These are phyloP conservation scores for Beroe ovata DNA, from an alignment of 37 sponge, comb jelly and placozoan genomes.

Conservation along the genomic window DNA sequence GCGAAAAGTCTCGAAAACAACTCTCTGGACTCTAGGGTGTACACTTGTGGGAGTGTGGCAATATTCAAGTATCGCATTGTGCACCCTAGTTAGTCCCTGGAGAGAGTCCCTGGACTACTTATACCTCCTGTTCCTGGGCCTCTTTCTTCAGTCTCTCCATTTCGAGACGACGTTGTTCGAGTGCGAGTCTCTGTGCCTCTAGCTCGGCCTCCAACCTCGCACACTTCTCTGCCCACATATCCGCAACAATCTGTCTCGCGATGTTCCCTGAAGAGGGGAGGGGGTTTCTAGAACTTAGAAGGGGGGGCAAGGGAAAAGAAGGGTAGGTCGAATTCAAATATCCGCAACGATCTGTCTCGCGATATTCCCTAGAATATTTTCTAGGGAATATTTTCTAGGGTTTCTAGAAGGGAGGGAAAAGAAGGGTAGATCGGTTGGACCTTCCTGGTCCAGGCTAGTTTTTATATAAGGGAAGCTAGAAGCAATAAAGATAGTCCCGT, in stretches of 20 bases:
- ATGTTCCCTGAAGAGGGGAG: not conserved
- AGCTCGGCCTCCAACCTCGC: slow-evolving; percentile 74
- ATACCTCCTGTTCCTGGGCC: slow-evolving; percentile 56
- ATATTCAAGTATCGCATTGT: too few relatives aligned
- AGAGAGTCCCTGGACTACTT: too few relatives aligned
- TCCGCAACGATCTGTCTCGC: slow-evolving; percentile 55
- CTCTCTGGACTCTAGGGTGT: too few relatives aligned
- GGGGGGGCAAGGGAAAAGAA: too few relatives aligned
- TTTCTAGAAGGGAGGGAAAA: too few relatives aligned
- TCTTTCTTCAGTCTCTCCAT: slow-evolving; percentile 53
- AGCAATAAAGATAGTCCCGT: not conserved
- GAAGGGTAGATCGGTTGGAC: too few relatives aligned
- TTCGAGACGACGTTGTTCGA: slow-evolving; percentile 3
- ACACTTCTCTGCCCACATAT: slow-evolving; percentile 69
- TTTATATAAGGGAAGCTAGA: not conserved
- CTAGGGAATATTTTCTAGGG: not conserved
- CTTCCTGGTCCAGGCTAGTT: too few relatives aligned
- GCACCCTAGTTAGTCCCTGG: too few relatives aligned
- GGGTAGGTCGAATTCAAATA: too few relatives aligned
- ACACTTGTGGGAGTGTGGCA: too few relatives aligned
- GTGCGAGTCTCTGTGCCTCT: slow-evolving; percentile 61
- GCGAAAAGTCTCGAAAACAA: too few relatives aligned
- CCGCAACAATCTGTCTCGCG: slow-evolving; percentile 46
- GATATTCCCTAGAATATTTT: slow-evolving; percentile 26
- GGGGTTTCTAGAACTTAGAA: not conserved